Conservation (phyloP, 2,888 invertebrate species). For the Azorinus chamasolen region DNA sequence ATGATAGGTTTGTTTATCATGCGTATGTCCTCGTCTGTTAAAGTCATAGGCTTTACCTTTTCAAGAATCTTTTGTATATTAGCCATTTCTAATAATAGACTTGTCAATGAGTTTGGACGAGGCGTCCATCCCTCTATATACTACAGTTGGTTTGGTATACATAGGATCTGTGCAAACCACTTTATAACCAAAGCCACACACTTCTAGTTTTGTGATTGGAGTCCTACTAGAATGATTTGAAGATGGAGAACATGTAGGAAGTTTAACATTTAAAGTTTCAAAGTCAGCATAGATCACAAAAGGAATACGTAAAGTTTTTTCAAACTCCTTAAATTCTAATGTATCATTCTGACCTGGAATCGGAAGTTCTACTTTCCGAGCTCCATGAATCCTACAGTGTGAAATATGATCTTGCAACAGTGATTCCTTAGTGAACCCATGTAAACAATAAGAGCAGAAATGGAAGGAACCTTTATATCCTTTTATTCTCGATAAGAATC, state of each 20-base stretch:
- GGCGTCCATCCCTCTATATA: conserved; percentile 20
- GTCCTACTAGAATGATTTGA: neutral
- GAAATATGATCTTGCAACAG: conserved; percentile 30
- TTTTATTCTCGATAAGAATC: conserved; percentile 47
- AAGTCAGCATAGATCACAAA: conserved; percentile 58
- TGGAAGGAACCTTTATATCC: neutral
- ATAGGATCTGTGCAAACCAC: conserved; percentile 5
- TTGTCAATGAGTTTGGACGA: conserved; percentile 7
- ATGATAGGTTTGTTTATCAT: conserved; percentile 48
- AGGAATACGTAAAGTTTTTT: conserved; percentile 43
- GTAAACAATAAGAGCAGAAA: conserved; percentile 57
- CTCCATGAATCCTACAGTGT: conserved; percentile 40
- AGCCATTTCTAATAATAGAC: conserved; percentile 20
- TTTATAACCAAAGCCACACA: conserved; percentile 22
- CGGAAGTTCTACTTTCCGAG: conserved; percentile 50
- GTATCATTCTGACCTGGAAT: conserved; percentile 43
- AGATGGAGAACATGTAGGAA: conserved; percentile 22
- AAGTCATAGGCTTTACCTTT: conserved; percentile 24
- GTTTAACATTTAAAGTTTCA: conserved; percentile 34
- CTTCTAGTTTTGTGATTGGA: conserved; percentile 11
- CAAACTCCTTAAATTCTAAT: conserved; percentile 47
- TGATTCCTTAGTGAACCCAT: conserved; percentile 36
- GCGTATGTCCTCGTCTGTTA: neutral
- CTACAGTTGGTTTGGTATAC: conserved; percentile 12
- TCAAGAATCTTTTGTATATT: conserved; percentile 26